These are phyloP conservation scores for Oncorhynchus mykiss DNA, from an alignment of 2,113 vertebrate genomes.

Conservation along the genomic window DNA sequence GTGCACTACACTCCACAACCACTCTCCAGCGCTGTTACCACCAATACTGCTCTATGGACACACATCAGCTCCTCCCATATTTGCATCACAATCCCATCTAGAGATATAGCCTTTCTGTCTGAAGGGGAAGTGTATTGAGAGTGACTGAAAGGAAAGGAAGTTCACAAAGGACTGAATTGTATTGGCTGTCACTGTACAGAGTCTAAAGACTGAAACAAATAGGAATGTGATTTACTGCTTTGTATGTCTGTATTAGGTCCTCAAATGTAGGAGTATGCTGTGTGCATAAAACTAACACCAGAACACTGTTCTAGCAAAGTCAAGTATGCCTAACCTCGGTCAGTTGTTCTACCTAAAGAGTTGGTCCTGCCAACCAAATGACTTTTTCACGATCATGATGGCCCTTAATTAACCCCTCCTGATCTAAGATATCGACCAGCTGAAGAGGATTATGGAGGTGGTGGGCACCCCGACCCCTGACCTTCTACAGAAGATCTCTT, in stretches of 20 bases:
- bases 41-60: constrained; percentile 17
- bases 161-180: constrained; percentile 36
- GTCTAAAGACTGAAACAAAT: constrained; percentile 14
- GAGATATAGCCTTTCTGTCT: constrained; percentile 16
- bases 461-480: constrained; percentile 93
- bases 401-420: constrained; percentile 52
- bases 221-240: constrained; percentile 36
- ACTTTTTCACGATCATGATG: neutral
- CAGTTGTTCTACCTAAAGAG: neutral
- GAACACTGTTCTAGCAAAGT: neutral
- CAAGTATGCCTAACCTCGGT: neutral
- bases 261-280: neutral
- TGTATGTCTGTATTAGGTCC: constrained; percentile 7
- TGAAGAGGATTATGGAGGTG: constrained; percentile 98
- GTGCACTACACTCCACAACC: constrained; percentile 13
- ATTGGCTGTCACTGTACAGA: constrained; percentile 15
- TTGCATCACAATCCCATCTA: constrained; percentile 50
- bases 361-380: neutral
- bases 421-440: constrained; percentile 88
- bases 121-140: constrained; percentile 13
- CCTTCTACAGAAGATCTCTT: constrained; percentile 94
- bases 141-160: constrained; percentile 27
- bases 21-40: constrained; percentile 1
- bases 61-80: constrained; percentile 26
- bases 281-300: neutral